Percentiles rank a stretch among this genome's conserved stretches.
Evolutionary conservation across 2,113 vertebrate species (phyloP).

Genomic region (Hippocampus guttulatus): DNA sequence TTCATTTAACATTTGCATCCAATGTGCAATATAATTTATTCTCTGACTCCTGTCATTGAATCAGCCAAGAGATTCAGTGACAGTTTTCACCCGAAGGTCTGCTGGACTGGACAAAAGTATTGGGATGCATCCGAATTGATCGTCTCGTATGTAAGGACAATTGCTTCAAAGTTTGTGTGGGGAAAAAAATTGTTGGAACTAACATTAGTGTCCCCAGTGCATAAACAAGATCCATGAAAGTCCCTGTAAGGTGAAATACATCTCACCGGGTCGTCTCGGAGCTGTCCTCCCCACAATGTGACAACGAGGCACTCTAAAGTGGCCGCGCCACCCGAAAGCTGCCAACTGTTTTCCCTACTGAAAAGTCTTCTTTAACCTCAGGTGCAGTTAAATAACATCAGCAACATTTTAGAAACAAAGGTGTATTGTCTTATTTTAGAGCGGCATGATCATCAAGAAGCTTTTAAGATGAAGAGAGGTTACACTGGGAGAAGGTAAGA

Average conservation of each 20-base stretch:
- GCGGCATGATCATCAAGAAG: neutral
- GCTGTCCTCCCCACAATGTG: too few relatives aligned
- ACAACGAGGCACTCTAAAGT: too few relatives aligned
- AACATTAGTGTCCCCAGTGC: neutral
- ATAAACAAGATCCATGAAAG: neutral
- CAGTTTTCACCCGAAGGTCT: neutral
- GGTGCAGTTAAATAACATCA: too few relatives aligned
- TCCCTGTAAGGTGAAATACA: too few relatives aligned
- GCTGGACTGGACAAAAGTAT: neutral
- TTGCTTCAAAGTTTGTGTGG: neutral
- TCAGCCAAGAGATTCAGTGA: too few relatives aligned
- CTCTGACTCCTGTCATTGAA: neutral
- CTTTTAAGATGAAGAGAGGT: constrained; percentile 61
- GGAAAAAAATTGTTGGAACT: neutral
- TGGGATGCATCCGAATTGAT: neutral
- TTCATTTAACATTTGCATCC: neutral
- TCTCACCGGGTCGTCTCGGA: too few relatives aligned
- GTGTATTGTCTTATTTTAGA: neutral
- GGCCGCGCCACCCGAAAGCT: too few relatives aligned
- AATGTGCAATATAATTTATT: too few relatives aligned
- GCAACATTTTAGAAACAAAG: too few relatives aligned
- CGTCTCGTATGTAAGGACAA: neutral
- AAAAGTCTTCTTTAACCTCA: too few relatives aligned
- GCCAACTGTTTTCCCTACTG: too few relatives aligned
- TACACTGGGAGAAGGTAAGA: constrained; percentile 59